A percentile compares a stretch with the other conserved stretches of the same genome.
Evolutionary conservation across 2,888 invertebrate species (phyloP).

Genomic region (Heliconius aoede): DNA sequence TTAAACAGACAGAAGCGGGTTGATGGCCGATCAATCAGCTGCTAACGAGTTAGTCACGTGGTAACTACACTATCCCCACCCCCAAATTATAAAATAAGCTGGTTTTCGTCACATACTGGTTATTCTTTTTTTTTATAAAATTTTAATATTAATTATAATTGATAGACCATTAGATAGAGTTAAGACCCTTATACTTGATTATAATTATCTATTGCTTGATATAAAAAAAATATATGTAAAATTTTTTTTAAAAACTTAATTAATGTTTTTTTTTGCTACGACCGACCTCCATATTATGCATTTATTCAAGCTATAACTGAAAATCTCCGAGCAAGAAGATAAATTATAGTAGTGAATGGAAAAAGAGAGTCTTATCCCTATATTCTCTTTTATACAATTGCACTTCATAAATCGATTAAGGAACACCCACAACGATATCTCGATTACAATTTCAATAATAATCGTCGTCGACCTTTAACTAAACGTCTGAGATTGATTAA

Average conservation of each 20-base stretch:
- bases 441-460: constrained; percentile 63
- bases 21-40: constrained; percentile 80
- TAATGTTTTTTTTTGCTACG: neutral
- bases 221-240: too few relatives aligned
- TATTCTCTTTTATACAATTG: neutral
- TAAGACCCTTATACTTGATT: neutral
- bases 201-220: neutral
- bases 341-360: too few relatives aligned
- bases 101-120: constrained; percentile 11
- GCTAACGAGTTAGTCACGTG: constrained; percentile 77
- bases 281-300: neutral
- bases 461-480: constrained; percentile 59
- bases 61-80: constrained; percentile 50
- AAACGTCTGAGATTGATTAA: constrained; percentile 60
- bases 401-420: constrained; percentile 21
- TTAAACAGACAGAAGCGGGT: constrained; percentile 56
- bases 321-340: neutral
- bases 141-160: constrained; percentile 11
- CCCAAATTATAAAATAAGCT: constrained; percentile 25
- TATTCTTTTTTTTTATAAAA: neutral
- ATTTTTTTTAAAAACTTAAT: neutral
- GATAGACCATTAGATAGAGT: neutral
- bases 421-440: constrained; percentile 37
- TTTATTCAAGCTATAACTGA: neutral
- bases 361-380: too few relatives aligned